Percentiles rank a stretch among this genome's conserved stretches.
Evolutionary conservation across 2,797 vertebrate species (phyloP).

Genomic region (Rhabdophis nuchalis): DNA sequence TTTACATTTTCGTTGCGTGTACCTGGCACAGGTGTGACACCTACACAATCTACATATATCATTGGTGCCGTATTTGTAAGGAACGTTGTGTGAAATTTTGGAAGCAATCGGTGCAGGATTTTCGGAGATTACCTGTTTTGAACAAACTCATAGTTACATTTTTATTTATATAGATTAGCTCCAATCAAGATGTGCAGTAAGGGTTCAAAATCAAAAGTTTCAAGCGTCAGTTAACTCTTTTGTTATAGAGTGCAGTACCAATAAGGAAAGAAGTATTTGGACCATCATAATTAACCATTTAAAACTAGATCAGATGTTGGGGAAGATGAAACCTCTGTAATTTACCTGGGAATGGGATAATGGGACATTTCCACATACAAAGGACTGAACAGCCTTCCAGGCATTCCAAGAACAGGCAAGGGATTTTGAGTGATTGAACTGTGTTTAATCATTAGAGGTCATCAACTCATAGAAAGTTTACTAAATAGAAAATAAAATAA

Average conservation of each 20-base stretch:
- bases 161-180: no score
- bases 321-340: neutral
- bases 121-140: no score
- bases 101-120: no score
- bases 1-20: no score
- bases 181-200: neutral
- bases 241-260: neutral
- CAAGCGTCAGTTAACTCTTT: neutral
- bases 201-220: neutral
- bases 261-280: neutral
- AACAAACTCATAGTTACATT: no score
- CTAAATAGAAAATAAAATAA: neutral
- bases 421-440: neutral
- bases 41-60: no score
- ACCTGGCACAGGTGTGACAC: no score
- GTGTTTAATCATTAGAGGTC: neutral
- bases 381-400: neutral
- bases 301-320: neutral
- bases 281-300: neutral
- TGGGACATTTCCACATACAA: neutral
- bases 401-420: neutral
- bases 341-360: neutral
- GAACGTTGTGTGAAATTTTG: no score
- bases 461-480: neutral
- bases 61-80: no score